Percentiles rank a stretch among this genome's conserved stretches.
phyloP scores from a whole-genome alignment of 2,113 vertebrate species.

The Chamaetylas fuelleborni region DNA sequence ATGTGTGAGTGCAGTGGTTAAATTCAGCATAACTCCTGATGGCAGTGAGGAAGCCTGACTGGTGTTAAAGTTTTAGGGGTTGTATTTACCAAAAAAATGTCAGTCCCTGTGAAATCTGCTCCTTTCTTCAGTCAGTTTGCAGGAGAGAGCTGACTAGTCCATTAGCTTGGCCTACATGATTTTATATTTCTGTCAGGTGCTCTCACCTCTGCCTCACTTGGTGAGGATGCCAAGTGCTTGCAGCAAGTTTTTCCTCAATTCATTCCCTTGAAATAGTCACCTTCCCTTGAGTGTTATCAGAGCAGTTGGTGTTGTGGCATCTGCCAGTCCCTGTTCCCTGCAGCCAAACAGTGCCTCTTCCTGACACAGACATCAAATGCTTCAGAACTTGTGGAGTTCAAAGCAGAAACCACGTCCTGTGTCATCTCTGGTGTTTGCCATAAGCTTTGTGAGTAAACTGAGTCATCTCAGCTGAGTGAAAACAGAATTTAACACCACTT shows the following conservation, averaged over 20 bases:
- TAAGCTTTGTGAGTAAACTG: neutral
- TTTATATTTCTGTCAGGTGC: neutral
- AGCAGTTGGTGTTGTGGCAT: neutral
- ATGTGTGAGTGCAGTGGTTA: neutral
- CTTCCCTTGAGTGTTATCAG: neutral
- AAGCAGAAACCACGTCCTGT: neutral
- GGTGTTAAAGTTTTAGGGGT: neutral
- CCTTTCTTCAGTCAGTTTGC: neutral
- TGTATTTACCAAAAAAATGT: neutral
- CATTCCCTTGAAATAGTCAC: neutral
- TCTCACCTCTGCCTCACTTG: neutral
- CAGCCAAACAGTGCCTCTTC: neutral
- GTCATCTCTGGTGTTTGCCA: neutral
- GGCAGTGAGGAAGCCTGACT: neutral
- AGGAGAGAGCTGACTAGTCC: neutral
- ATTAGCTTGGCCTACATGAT: neutral
- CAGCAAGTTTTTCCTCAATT: neutral
- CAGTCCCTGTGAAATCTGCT: neutral
- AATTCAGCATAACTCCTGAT: neutral
- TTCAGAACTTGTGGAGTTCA: neutral
- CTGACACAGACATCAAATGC: neutral
- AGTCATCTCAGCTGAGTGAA: neutral
- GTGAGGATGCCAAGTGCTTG: neutral
- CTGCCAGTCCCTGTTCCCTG: neutral
- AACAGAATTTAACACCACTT: neutral